Evolutionary conservation across 92 coral and sea anemone genomes (phyloP), one percentile per base, ranked within the genome.

Genomic region (Epizoanthus ramosus): DNA sequence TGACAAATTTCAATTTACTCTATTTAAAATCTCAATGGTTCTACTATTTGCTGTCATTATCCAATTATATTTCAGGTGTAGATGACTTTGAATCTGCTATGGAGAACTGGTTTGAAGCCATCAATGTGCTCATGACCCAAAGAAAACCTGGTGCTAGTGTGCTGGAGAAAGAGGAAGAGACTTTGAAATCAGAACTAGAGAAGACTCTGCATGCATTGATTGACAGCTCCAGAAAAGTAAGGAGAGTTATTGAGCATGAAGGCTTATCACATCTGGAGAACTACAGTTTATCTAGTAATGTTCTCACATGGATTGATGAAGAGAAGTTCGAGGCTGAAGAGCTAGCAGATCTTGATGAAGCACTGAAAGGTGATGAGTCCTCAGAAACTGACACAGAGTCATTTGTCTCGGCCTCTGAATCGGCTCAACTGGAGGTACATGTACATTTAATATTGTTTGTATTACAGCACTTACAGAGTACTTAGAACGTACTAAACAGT

Each of bases 331-430:
- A 76, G n/a, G 75, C 74, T 71, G 89, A 89, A 15, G 73, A 88
- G 28, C 37, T 83, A 16, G 86, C 52, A 28, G 59, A 77, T 21
- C 75, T 39, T 18, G 67, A 57, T 56, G 87, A 74, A 21, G 59
- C 69, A 57, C 67, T 63, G 61, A 82, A 79, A 7, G 86, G 87
- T 33, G 58, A 79, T 57, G 87, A 89, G 68, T 60, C 74, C 37
- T 91, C 94, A 13, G 71, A 61, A 21, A 77, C 70, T 61, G 96
- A 92, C 57, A 71, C 89, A n/a, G 98, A 89, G 8, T 93, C 98
- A 63, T 93, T 93, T 85, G 94, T 93, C 8, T 93, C 98, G n/a
- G 98, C 98, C 16, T 81, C 98, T 63, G 98, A 93, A 84, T 79
- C 92, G 64, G 94, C 98, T 35, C 95, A 92, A 57, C 67, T 93